phyloP scores from a whole-genome alignment of 1,140 invertebrate genomes.

The Gonioctena quinquepunctata region DNA sequence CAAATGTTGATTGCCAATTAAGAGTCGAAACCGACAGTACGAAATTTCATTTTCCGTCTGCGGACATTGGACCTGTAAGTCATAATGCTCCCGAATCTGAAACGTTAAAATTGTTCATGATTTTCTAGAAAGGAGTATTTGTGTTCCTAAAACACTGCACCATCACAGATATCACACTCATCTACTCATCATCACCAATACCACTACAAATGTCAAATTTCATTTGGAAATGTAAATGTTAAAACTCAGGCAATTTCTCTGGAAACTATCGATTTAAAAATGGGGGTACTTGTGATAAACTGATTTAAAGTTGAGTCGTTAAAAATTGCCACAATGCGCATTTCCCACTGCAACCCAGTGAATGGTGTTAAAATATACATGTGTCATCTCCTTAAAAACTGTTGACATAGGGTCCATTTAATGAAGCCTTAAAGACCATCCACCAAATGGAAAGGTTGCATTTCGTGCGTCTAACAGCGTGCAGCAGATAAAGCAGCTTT shows the following conservation, averaged over 20 bases:
- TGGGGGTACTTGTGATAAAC: neutral
- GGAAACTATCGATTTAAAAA: neutral
- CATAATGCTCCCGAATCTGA: conserved; percentile 9
- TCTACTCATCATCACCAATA: neutral
- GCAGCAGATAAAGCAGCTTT: no score
- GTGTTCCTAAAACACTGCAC: neutral
- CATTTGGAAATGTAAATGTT: neutral
- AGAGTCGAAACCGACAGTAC: conserved; percentile 17
- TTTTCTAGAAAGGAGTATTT: neutral
- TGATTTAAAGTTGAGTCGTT: neutral
- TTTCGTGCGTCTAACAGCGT: no score
- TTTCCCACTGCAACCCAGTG: neutral
- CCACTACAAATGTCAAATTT: conserved; percentile 11
- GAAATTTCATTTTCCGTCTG: conserved; percentile 23
- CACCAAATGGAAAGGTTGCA: no score
- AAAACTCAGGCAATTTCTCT: neutral
- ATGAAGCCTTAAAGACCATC: no score
- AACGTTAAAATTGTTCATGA: conserved; percentile 16
- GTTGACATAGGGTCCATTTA: no score
- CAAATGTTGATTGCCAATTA: conserved; percentile 22
- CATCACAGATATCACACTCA: conserved; percentile 2
- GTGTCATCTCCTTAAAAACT: no score
- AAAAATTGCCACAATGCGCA: neutral
- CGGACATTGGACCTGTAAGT: conserved; percentile 14
- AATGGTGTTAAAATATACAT: no score